Base-by-base conservation (phyloP, 2,888 invertebrate genomes). In the Ormyrus thymus region DNA sequence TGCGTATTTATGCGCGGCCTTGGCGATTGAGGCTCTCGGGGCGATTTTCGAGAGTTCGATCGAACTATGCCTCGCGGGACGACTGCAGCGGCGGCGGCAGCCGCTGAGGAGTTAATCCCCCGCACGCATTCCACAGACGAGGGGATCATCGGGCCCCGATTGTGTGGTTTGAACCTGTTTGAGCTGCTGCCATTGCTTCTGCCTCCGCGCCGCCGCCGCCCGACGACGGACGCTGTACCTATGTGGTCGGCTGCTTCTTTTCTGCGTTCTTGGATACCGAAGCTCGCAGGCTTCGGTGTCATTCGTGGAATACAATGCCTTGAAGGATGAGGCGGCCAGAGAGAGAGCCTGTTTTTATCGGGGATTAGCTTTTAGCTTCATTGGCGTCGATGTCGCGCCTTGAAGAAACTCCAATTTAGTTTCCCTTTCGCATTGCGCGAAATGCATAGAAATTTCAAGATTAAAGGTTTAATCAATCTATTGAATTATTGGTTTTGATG, bases 91-190 rank as follows among this genome's bases (percentile, higher is more conserved):
- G 29, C 29, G 29, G 29, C 29, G 29, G 29, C 29, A 29, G 29
- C 29, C 29, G 29, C 70, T 79, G 79, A 79, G 75, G 61, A 75
- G 75, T 79, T 65, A 76, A 72, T 79, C 79, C 72, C 43, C 8
- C 50, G 29, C 55, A 55, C 55, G 68, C 65, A 71, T 71, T 71
- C 69, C 69, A 15, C 59, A 29, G 58, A 11, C 29, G 43, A 15
- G 65, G 64, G 62, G 53, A 68, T 73, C 76, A 76, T 69, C 69
- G 68, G 59, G 55, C 29, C 29, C 53, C 69, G 70, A 75, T 75
- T 70, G 76, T 56, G 62, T 61, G 76, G 61, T 69, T 76, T 76
- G 59, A 76, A 76, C 76, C 76, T 76, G 76, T 76, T 76, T 70
- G 45, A 55, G 55, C 59, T 51, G 51, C 59, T 51, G 71, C 46